phyloP scores from a whole-genome alignment of 2,888 invertebrate genomes.

The Amphipoea lucens region DNA sequence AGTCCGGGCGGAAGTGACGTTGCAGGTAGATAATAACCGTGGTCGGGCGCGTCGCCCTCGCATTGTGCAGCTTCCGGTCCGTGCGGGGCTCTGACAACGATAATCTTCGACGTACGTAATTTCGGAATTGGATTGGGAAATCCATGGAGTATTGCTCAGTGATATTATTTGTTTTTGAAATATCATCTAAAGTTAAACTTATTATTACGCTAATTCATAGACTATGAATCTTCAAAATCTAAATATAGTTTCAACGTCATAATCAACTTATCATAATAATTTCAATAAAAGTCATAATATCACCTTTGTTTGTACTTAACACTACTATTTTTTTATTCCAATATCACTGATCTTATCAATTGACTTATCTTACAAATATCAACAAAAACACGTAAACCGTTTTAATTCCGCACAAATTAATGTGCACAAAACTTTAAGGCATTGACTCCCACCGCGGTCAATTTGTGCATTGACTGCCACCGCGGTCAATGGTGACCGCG shows the following conservation, averaged over 20 bases:
- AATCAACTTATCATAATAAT: background rate
- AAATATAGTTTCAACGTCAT: background rate
- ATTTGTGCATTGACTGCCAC: too few species aligned
- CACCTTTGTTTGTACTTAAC: background rate
- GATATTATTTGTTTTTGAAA: background rate
- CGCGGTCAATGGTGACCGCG: too few species aligned
- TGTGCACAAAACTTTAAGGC: background rate
- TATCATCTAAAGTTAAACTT: background rate
- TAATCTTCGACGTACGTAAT: conserved; percentile 88
- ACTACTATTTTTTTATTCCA: background rate
- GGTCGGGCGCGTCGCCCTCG: conserved; percentile 77
- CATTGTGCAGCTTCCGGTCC: conserved; percentile 86
- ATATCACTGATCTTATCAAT: background rate
- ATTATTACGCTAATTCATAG: background rate
- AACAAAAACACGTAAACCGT: background rate
- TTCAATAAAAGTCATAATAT: background rate
- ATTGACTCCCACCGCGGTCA: too few species aligned
- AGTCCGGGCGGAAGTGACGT: conserved; percentile 85
- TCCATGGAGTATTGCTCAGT: conserved; percentile 67
- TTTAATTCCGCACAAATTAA: background rate
- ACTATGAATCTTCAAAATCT: background rate
- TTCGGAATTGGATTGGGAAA: conserved; percentile 79
- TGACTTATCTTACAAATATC: background rate
- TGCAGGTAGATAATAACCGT: conserved; percentile 87
- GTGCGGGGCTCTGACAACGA: conserved; percentile 80